Conservation (phyloP, 2,888 invertebrate species). For the Lottia scabra region DNA sequence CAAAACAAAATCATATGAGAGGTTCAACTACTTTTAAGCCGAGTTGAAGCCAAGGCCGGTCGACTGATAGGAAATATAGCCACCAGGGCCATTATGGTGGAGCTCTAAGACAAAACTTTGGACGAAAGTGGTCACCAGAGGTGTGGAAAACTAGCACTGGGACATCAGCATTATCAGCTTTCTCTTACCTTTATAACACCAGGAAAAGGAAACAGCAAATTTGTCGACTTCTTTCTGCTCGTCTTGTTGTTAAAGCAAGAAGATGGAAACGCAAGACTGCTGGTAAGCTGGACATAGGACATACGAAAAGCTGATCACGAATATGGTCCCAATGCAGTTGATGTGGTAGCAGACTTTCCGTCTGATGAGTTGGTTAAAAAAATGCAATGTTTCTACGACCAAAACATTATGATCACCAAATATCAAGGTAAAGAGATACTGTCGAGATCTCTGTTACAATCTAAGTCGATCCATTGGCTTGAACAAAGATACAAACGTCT, state of each 20-base stretch:
- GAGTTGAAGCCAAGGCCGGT: slow-evolving; percentile 25
- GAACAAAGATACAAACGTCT: slow-evolving; percentile 16
- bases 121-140: slow-evolving; percentile 20
- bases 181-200: background rate
- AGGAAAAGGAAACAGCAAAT: background rate
- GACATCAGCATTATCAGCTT: slow-evolving; percentile 3
- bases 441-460: too few species aligned
- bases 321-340: slow-evolving; percentile 14
- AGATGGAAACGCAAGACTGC: background rate
- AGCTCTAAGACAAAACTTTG: slow-evolving; percentile 21
- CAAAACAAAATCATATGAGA: slow-evolving; percentile 21
- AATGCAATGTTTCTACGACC: too few species aligned
- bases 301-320: slow-evolving; percentile 15
- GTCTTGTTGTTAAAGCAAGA: slow-evolving; percentile 1
- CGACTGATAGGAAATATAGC: slow-evolving; percentile 28
- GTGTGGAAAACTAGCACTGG: slow-evolving; percentile 8
- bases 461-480: slow-evolving; percentile 16
- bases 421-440: too few species aligned
- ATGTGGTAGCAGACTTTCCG: slow-evolving; percentile 13
- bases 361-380: background rate
- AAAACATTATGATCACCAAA: too few species aligned
- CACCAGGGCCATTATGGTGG: slow-evolving; percentile 30
- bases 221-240: background rate
- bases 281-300: background rate
- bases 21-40: slow-evolving; percentile 24